These are phyloP conservation scores for Agapostemon virescens DNA, from an alignment of 2,888 invertebrate genomes.

Conservation along the genomic window DNA sequence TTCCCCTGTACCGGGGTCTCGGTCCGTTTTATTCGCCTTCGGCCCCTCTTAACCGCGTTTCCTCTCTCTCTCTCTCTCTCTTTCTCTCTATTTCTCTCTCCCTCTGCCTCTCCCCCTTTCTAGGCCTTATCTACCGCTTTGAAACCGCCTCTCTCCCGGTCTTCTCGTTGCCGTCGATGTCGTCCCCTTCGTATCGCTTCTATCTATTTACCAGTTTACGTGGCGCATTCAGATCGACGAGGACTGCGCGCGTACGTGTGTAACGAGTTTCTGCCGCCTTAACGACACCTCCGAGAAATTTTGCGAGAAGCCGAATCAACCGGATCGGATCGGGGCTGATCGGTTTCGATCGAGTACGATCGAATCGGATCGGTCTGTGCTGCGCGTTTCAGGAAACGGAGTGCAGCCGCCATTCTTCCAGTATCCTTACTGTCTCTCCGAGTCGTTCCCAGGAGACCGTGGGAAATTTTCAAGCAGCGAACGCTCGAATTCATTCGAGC, in stretches of 20 bases:
- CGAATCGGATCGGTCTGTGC: neutral
- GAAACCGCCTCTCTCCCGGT: neutral
- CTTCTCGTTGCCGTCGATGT: slow-evolving; percentile 13
- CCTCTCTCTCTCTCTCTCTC: slow-evolving; percentile 3
- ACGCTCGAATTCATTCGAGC: slow-evolving; percentile 16
- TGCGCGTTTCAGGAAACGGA: neutral
- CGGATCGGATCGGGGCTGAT: slow-evolving; percentile 11
- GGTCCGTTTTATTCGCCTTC: slow-evolving; percentile 26
- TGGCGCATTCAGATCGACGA: slow-evolving; percentile 21
- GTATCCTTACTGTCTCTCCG: slow-evolving; percentile 28
- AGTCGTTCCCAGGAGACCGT: slow-evolving; percentile 14
- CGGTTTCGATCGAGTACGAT: neutral
- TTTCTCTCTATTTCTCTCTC: neutral
- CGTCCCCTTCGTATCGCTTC: slow-evolving; percentile 13
- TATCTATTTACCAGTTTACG: slow-evolving; percentile 46
- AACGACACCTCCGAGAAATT: slow-evolving; percentile 66
- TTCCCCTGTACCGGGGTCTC: slow-evolving; percentile 20
- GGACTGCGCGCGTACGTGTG: neutral
- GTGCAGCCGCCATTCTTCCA: slow-evolving; percentile 25
- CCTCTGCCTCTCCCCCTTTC: neutral
- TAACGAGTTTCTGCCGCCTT: slow-evolving; percentile 35
- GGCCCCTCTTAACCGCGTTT: slow-evolving; percentile 35
- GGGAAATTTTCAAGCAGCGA: slow-evolving; percentile 47
- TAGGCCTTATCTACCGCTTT: slow-evolving; percentile 20
- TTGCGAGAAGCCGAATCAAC: slow-evolving; percentile 16